Evolutionary conservation across 2,888 invertebrate species (phyloP).

Genomic region (Cetonia aurata): DNA sequence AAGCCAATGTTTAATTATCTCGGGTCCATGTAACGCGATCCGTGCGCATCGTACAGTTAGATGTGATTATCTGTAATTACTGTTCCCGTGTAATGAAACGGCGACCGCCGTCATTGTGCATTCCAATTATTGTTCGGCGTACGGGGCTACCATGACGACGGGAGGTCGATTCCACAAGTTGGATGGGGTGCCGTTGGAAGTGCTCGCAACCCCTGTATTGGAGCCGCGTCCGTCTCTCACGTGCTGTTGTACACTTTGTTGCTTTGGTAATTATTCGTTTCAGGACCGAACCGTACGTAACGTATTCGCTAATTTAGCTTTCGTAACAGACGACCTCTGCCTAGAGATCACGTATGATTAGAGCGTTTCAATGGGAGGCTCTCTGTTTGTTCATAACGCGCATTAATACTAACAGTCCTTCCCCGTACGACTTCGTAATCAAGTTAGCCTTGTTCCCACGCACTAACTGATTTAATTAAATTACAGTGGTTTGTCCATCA

Average conservation of each 20-base stretch:
- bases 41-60: conserved; percentile 36
- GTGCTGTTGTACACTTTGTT: conserved; percentile 37
- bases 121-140: conserved; percentile 42
- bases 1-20: conserved; percentile 36
- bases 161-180: conserved; percentile 37
- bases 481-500: no score
- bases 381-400: conserved; percentile 9
- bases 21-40: conserved; percentile 41
- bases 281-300: conserved; percentile 13
- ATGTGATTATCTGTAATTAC: conserved; percentile 44
- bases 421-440: no score
- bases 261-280: conserved; percentile 34
- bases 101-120: conserved; percentile 44
- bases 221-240: conserved; percentile 13
- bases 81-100: conserved; percentile 43
- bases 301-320: conserved; percentile 30
- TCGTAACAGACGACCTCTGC: background rate
- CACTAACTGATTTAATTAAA: no score
- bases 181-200: conserved; percentile 21
- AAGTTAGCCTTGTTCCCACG: no score
- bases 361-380: conserved; percentile 7
- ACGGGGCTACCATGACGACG: conserved; percentile 44
- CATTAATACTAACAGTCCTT: no score
- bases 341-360: conserved; percentile 1
- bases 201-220: conserved; percentile 28